Evolutionary conservation across 2,113 vertebrate genomes (phyloP).

Genomic region (Passer montanus): DNA sequence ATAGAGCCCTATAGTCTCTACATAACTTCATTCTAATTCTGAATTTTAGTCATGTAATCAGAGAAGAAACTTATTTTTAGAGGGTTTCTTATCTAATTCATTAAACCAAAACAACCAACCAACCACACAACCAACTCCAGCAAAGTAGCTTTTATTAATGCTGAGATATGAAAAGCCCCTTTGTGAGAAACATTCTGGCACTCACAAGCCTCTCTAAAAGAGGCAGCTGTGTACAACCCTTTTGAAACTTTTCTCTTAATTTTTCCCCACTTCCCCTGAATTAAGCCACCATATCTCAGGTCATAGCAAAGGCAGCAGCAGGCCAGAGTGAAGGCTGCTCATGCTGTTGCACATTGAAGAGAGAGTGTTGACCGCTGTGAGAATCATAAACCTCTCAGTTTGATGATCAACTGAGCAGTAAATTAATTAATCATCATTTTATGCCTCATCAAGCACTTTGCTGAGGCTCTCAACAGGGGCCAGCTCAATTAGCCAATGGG

Average conservation of each 20-base stretch:
- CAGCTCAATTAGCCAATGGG: conserved; percentile 87
- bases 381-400: conserved; percentile 94
- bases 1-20: background rate
- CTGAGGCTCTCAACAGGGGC: conserved; percentile 84
- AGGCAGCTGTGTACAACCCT: background rate
- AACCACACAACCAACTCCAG: background rate
- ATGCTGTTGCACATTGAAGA: conserved; percentile 71
- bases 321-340: conserved; percentile 71
- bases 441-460: conserved; percentile 99
- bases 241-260: conserved; percentile 34
- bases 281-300: conserved; percentile 76
- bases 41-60: background rate
- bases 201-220: background rate
- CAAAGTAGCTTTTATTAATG: conserved; percentile 50
- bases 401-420: conserved; percentile 98
- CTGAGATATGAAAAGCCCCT: conserved; percentile 6
- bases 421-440: conserved; percentile 99
- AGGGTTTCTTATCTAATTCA: background rate
- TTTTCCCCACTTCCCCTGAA: background rate
- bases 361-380: conserved; percentile 90
- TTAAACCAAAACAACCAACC: background rate
- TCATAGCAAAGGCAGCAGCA: conserved; percentile 87
- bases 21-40: background rate
- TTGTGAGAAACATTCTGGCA: background rate
- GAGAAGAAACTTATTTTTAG: background rate